Base-by-base conservation (phyloP, 2,797 vertebrate species). In the Limosa lapponica region DNA sequence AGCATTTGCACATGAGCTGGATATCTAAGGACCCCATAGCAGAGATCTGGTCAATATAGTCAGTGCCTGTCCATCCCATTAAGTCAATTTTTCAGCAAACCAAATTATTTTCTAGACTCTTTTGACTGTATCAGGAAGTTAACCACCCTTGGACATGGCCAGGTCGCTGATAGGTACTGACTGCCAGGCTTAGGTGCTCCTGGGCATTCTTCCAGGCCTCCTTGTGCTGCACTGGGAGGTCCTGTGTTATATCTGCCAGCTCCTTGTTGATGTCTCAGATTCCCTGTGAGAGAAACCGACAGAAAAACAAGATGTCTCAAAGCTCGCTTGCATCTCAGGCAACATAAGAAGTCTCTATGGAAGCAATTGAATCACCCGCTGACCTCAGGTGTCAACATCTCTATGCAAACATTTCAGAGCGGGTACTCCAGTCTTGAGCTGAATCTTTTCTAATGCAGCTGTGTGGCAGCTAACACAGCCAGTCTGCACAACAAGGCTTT, bases 1-100 rank as follows among this genome's bases (percentile, higher is more conserved):
- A 13, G 16, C 14, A 65, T 46, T 18, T 49, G 44, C 37, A 27
- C 27, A 20, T 61, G 24, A 82, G 8, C 36, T 69, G 28, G 2
- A 5, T 87, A 34, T 23, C 11, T 65, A 6, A 20, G n/a, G 24
- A 51, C 16, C 34, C 16, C 0, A 0, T 23, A 61, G 8, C 2
- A 2, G 27, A 74, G 41, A 82, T 30, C 15, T 57, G 20, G 23
- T 32, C 39, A 20, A 25, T 46, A 19, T 10, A 55, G 20, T n/a
- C n/a, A n/a, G 22, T 41, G 13, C 41, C 28, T 58, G 37, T 20
- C n/a, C 36, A 36, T 62, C 16, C 22, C 10, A 62, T 54, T 73
- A 72, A 27, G 6, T 13, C 43, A 32, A 48, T 24, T 62, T 82
- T 41, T 75, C 4, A 3, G 16, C 30, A 89, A 66, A 66, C 3